Percentiles rank a stretch among this genome's conserved stretches.
These are phyloP conservation scores for Sarotherodon lohbergeri DNA, from an alignment of 2,113 vertebrate genomes.

Conservation along the genomic window DNA sequence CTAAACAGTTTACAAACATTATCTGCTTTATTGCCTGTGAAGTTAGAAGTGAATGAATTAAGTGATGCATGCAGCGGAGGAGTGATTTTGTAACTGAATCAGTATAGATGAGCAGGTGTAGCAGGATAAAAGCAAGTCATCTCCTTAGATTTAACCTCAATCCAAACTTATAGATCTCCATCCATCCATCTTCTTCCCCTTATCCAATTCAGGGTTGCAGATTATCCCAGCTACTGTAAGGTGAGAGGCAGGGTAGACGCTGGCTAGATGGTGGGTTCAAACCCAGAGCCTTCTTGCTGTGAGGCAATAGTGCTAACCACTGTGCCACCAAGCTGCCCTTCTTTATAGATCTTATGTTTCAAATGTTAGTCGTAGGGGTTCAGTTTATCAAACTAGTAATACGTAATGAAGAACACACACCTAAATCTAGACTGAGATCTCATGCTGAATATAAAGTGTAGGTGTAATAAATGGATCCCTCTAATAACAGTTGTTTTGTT, in stretches of 20 bases:
- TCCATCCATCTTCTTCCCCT: background rate
- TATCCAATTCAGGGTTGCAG: background rate
- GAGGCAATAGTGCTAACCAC: background rate
- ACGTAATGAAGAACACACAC: background rate
- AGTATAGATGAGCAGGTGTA: background rate
- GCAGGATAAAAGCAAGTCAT: background rate
- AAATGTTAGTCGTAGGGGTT: background rate
- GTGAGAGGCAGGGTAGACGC: background rate
- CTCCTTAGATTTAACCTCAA: background rate
- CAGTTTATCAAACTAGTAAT: background rate
- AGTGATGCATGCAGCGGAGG: background rate
- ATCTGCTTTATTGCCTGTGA: background rate
- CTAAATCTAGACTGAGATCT: background rate
- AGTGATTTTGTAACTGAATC: background rate
- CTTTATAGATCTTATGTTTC: background rate
- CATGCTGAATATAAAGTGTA: background rate
- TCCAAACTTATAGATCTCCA: background rate
- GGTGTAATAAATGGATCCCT: background rate
- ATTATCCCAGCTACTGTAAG: background rate
- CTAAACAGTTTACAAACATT: background rate
- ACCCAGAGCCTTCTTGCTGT: background rate
- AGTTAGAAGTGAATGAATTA: background rate
- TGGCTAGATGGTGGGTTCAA: background rate
- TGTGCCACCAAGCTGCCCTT: background rate
- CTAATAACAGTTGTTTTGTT: background rate